Conservation (phyloP, 2,888 invertebrate species). For the Abrostola tripartita region DNA sequence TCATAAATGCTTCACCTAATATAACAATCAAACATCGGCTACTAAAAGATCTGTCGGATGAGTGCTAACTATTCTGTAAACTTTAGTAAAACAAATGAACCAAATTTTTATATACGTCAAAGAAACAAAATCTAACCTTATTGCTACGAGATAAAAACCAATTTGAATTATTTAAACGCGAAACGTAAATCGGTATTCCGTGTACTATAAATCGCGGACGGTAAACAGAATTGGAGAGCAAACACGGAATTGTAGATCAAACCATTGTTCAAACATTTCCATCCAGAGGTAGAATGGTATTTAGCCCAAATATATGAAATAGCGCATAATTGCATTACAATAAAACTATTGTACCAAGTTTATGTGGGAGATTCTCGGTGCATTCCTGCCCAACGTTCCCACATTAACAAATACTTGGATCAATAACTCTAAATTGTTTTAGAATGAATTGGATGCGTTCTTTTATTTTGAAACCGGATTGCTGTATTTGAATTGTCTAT, state of each 20-base stretch:
- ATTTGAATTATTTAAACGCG: constrained; percentile 7
- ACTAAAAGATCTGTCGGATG: constrained; percentile 59
- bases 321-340: constrained; percentile 53
- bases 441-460: constrained; percentile 11
- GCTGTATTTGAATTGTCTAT: background rate
- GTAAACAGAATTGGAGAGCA: constrained; percentile 55
- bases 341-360: constrained; percentile 53
- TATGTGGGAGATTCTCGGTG: constrained; percentile 45
- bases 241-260: constrained; percentile 58
- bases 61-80: constrained; percentile 70
- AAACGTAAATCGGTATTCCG: constrained; percentile 26
- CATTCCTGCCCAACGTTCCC: constrained; percentile 49
- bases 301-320: constrained; percentile 48
- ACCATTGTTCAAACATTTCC: constrained; percentile 62
- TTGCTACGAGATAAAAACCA: constrained; percentile 20
- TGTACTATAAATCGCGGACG: constrained; percentile 38
- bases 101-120: constrained; percentile 29
- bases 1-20: constrained; percentile 13
- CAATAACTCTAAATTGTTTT: constrained; percentile 23
- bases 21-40: constrained; percentile 58
- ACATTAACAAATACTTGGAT: constrained; percentile 49
- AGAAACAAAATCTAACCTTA: constrained; percentile 33
- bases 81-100: constrained; percentile 50
- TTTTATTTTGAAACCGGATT: background rate
- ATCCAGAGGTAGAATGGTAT: constrained; percentile 47